A percentile compares a stretch with the other conserved stretches of the same genome.
Conservation (phyloP, 2,888 invertebrate species). For the Pogonocherus hispidulus region DNA sequence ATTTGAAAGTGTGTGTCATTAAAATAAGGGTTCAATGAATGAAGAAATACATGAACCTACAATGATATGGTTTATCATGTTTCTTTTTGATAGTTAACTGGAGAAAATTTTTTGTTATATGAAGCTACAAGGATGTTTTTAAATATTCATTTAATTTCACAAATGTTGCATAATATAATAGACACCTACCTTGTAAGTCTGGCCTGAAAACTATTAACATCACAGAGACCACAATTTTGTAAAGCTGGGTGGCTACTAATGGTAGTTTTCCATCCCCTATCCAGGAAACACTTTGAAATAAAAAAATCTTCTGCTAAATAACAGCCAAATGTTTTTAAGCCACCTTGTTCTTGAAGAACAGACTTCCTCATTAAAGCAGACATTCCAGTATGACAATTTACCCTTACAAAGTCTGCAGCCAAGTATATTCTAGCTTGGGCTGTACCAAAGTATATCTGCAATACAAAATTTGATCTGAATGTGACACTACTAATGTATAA, state of each 20-base stretch:
- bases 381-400: slow-evolving; percentile 99
- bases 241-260: slow-evolving; percentile 95
- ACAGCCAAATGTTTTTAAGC: slow-evolving; percentile 90
- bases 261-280: slow-evolving; percentile 90
- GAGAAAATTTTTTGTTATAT: no score
- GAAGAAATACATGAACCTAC: no score
- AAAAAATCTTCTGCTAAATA: slow-evolving; percentile 99
- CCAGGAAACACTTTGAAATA: slow-evolving; percentile 90
- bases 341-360: slow-evolving; percentile 92
- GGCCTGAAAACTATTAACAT: slow-evolving; percentile 88
- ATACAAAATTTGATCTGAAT: slow-evolving; percentile 35
- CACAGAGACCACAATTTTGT: slow-evolving; percentile 94
- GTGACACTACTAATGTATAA: no score
- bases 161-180: background rate
- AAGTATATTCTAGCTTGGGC: slow-evolving; percentile 96
- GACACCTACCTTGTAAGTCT: slow-evolving; percentile 75
- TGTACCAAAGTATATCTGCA: slow-evolving; percentile 93
- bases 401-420: slow-evolving; percentile 89
- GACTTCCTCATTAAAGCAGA: slow-evolving; percentile 92
- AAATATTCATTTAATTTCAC: no score
- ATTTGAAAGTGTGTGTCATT: no score
- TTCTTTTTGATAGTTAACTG: no score
- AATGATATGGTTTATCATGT: no score
- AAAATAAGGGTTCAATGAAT: no score
- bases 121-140: no score